Conservation (phyloP, 2,113 vertebrate genomes). For the Gallinago jamesoni region DNA sequence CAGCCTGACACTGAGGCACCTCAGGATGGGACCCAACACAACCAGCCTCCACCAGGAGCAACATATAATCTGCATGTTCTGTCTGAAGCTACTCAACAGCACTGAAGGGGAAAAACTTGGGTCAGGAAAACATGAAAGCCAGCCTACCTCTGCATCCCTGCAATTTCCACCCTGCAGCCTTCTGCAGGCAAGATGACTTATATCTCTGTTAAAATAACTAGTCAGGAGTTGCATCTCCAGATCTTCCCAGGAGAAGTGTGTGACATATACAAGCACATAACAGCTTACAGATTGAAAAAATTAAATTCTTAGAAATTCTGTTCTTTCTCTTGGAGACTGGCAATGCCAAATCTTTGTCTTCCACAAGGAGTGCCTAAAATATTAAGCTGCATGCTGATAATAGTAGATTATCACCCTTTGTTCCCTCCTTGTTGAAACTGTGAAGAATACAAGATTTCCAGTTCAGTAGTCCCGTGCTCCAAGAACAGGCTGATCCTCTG, state of each 20-base stretch:
- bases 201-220: not conserved
- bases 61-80: not conserved
- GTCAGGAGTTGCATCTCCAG: not conserved
- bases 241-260: accelerated
- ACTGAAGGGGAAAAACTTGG: not conserved
- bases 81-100: not conserved
- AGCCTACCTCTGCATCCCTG: not conserved
- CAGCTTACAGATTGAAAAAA: not conserved
- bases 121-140: not conserved
- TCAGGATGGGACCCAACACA: not conserved
- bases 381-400: not conserved
- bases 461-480: not conserved
- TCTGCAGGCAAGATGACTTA: not conserved
- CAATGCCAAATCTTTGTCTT: not conserved
- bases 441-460: not conserved
- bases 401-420: not conserved
- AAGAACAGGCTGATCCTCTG: not conserved
- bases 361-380: not conserved
- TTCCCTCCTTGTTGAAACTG: not conserved
- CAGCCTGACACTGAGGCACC: not conserved
- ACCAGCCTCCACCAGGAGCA: not conserved
- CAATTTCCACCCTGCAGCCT: not conserved
- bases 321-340: not conserved
- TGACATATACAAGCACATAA: not conserved
- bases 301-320: not conserved